Conservation (phyloP, 2,113 vertebrate genomes). For the Psilopsiagon aurifrons region DNA sequence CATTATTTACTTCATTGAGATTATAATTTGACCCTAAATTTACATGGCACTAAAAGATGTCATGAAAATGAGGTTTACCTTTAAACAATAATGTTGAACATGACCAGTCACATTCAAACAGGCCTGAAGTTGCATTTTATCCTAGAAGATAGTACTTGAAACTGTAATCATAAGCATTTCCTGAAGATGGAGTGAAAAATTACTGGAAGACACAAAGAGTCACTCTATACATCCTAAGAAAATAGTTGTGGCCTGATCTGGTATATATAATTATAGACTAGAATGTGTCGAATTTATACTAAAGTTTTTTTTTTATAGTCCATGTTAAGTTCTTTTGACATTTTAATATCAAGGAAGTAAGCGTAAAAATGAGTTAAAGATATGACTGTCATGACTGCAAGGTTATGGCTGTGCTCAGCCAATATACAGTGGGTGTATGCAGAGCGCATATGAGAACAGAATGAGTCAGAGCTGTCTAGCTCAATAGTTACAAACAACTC, state of each 20-base stretch:
- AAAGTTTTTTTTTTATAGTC: neutral
- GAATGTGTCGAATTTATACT: neutral
- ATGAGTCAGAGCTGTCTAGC: conserved; percentile 21
- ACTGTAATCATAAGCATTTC: neutral
- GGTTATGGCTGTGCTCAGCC: neutral
- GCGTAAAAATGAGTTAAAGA: neutral
- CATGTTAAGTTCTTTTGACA: neutral
- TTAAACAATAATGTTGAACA: neutral
- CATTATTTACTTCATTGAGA: neutral
- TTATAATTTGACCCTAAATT: neutral
- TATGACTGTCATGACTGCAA: neutral
- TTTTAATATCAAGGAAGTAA: neutral
- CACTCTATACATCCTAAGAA: neutral
- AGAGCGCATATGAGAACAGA: neutral
- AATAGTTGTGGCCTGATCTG: neutral
- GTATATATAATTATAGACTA: neutral
- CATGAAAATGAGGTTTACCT: neutral
- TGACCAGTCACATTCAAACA: neutral
- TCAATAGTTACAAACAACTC: neutral
- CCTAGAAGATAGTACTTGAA: neutral
- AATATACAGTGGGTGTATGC: accelerated
- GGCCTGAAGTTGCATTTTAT: neutral
- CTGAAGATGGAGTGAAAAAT: neutral
- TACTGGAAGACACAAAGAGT: neutral
- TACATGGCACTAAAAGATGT: neutral